Evolutionary conservation across 2,113 vertebrate species (phyloP), one percentile per base, ranked within the genome.

Genomic region (Pholis gunnellus): DNA sequence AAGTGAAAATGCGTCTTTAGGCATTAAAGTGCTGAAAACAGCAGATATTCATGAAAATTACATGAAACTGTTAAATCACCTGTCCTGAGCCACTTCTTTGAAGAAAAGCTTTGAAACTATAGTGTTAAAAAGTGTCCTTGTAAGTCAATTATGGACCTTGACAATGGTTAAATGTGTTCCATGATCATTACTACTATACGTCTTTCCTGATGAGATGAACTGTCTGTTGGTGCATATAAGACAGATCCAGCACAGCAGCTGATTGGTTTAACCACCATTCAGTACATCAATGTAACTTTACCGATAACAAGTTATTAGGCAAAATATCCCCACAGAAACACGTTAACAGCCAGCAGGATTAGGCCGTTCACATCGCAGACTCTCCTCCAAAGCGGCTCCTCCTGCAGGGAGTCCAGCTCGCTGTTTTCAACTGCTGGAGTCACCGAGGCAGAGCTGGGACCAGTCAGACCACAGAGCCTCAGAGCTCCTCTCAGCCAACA

Each of bases 241-340:
- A 48, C 46, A 25, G 57, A 31, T 59, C 46, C 25, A 29, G n/a
- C 13, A 15, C 31, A 61, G 31, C 18, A 61, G 56, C 54, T 14
- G 44, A 46, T 46, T 46, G 44, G 44, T 18, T 56, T n/a, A 17
- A 27, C 27, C 27, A 15, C 13, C 5, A 5, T 48, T 7, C 4
- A 52, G 57, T n/a, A 17, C 40, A 63, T 5, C 31, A 40, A 6
- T 54, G 5, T 3, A 4, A 22, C 6, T 1, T 14, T 9, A 14
- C 34, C 15, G 5, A 65, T 1, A 14, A 14, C 6, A 5, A 6
- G 3, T 40, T 6, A 46, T 91, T 61, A 95, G 44, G 95, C 95
- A 0, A 97, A 97, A 75, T 97, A 99, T 0, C 96, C 97, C 97
- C 97, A 99, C 14, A 98, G 94, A 84, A 99, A 99, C 44, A 98